These are phyloP conservation scores for Machimus rusticus DNA, from an alignment of 2,888 invertebrate genomes.

Conservation along the genomic window DNA sequence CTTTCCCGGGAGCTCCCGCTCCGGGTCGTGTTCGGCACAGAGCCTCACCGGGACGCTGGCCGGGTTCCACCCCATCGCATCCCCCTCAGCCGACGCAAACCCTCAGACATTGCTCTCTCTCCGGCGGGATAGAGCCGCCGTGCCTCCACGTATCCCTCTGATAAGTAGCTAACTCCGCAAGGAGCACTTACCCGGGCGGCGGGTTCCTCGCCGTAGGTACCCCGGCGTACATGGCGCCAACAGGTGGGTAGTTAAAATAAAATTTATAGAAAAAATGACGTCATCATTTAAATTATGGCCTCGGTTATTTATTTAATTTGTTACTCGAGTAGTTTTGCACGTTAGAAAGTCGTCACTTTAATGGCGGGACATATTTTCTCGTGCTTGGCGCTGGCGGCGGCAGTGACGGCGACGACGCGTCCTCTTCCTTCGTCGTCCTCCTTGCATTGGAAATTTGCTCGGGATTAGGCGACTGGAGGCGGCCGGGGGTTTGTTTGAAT, in stretches of 20 bases:
- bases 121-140: background rate
- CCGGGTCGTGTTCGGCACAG: background rate
- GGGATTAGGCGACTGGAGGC: background rate
- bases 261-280: constrained; percentile 44
- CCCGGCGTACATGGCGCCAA: constrained; percentile 12
- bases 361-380: constrained; percentile 37
- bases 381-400: background rate
- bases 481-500: constrained; percentile 20
- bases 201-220: background rate
- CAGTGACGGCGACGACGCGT: background rate
- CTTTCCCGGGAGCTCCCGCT: background rate
- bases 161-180: constrained; percentile 27
- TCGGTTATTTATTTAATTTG: constrained; percentile 45
- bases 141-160: constrained; percentile 6
- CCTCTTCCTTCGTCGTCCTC: background rate
- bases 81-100: background rate
- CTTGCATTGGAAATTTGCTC: constrained; percentile 4
- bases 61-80: background rate
- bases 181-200: constrained; percentile 18
- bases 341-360: constrained; percentile 44
- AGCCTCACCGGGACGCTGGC: background rate
- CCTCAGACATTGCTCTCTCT: constrained; percentile 17
- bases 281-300: constrained; percentile 46
- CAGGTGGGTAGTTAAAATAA: constrained; percentile 45
- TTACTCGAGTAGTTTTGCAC: constrained; percentile 45